Evolutionary conservation across 30 jellyfish, hydroid and myxozoan genomes (phyloP), one percentile per base, ranked within the genome.

Genomic region (Turritopsis rubra): DNA sequence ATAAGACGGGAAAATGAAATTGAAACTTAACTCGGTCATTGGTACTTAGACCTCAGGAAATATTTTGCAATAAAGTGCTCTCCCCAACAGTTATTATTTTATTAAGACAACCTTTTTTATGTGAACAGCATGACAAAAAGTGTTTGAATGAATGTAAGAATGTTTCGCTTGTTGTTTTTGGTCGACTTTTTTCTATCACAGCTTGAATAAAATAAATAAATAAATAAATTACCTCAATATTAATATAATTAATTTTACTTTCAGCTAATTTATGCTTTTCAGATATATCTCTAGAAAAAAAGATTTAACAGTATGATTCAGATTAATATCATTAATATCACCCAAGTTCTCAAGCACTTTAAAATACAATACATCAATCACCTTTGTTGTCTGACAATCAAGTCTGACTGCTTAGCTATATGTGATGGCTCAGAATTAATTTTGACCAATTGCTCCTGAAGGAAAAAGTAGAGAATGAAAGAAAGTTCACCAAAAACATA

Each of bases 381-480:
- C 96, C 96, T 87, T 80, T 80, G 84, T 73, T 92, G 96, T 68
- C 90, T 79, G 29, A 28, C 71, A 17, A 92, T 85, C 72, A 88
- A 83, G 28, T 92, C 98, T 29, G 96, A 75, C 71, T 92, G 96
- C 72, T 92, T 92, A 16, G 95, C 52, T 22, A 92, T 19, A 70
- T 92, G 96, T 18, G 96, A 91, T 52, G 98, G 98, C 29, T 92
- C 98, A 28, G 90, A 73, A 71, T 81, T 85, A 0, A 92, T 85
- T 68, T 88, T 84, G 24, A 92, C 75, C 53, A 92, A 76, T 73
- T 87, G 85, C 52, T 88, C 96, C 98, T 92, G 52, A 23, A 31
- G 21, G 27, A 21, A 60, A 77, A 26, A 52, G 81, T 1, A 66
- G 71, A 82, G 26, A n/a, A n/a, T n/a, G n/a, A n/a, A n/a, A n/a